A percentile compares a stretch with the other conserved stretches of the same genome.
These are phyloP conservation scores for Hypolimnas misippus DNA, from an alignment of 2,888 invertebrate genomes.

Conservation along the genomic window DNA sequence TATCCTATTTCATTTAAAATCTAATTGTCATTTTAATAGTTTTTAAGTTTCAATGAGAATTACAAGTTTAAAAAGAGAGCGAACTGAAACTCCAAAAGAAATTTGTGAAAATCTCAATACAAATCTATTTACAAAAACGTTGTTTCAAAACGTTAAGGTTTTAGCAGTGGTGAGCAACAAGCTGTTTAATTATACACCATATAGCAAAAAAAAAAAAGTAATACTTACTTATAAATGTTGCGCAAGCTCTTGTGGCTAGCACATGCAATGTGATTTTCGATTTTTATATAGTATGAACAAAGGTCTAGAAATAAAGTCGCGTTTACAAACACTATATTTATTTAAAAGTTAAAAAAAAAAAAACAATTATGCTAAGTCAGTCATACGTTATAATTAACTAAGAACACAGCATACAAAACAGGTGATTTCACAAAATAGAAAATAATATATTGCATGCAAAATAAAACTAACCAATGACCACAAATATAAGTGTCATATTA, in stretches of 20 bases:
- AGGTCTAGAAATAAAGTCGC: conserved; percentile 47
- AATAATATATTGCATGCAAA: conserved; percentile 36
- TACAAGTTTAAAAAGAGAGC: too few relatives aligned
- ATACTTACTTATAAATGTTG: conserved; percentile 29
- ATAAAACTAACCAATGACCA: conserved; percentile 16
- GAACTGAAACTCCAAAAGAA: too few relatives aligned
- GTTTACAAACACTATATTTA: conserved; percentile 56
- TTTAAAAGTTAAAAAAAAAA: conserved; percentile 59
- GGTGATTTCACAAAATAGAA: conserved; percentile 43
- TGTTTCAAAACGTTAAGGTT: conserved; percentile 15
- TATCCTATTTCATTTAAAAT: too few relatives aligned
- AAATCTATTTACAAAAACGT: background rate
- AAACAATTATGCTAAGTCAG: conserved; percentile 72
- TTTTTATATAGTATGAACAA: conserved; percentile 37
- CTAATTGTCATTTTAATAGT: too few relatives aligned
- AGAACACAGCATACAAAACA: conserved; percentile 49
- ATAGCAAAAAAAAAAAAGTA: conserved; percentile 24
- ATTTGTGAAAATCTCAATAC: background rate
- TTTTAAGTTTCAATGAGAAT: too few relatives aligned
- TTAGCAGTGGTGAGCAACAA: conserved; percentile 30
- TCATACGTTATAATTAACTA: conserved; percentile 63
- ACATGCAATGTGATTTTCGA: conserved; percentile 23
- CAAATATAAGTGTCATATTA: conserved; percentile 6
- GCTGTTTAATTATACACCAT: conserved; percentile 25
- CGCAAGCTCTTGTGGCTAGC: conserved; percentile 3